phyloP scores from a whole-genome alignment of 23 tunicate species.

The Phallusia fumigata region DNA sequence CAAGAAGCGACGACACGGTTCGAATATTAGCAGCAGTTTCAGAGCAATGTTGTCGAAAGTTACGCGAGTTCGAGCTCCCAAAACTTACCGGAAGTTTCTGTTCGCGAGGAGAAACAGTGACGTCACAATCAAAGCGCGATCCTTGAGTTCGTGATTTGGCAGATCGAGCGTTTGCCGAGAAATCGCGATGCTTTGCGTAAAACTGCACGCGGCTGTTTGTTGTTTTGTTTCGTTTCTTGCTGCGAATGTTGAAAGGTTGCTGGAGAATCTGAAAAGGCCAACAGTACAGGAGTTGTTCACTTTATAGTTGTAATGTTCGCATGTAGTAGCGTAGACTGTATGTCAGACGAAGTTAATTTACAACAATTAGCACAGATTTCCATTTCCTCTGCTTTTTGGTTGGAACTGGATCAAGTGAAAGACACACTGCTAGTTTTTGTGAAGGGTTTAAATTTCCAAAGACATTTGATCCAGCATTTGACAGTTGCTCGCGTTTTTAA shows the following conservation, averaged over 20 bases:
- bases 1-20: not conserved
- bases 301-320: too few species aligned
- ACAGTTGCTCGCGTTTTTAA: too few species aligned
- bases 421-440: too few species aligned
- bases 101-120: not conserved
- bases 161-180: not conserved
- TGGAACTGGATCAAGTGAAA: too few species aligned
- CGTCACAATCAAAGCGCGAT: constrained; percentile 1
- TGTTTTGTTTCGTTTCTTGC: not conserved
- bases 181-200: not conserved
- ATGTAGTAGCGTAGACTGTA: too few species aligned
- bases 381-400: too few species aligned
- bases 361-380: too few species aligned
- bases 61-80: not conserved
- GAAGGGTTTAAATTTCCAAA: too few species aligned
- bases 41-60: not conserved
- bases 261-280: not conserved
- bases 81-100: constrained; percentile 8
- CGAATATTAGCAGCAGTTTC: not conserved
- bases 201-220: not conserved
- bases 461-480: too few species aligned
- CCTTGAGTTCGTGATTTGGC: constrained; percentile 2
- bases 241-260: not conserved
- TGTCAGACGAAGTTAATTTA: too few species aligned
- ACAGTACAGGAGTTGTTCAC: too few species aligned